Conservation (phyloP, 2,888 invertebrate species). For the Zygogramma bicolorata region DNA sequence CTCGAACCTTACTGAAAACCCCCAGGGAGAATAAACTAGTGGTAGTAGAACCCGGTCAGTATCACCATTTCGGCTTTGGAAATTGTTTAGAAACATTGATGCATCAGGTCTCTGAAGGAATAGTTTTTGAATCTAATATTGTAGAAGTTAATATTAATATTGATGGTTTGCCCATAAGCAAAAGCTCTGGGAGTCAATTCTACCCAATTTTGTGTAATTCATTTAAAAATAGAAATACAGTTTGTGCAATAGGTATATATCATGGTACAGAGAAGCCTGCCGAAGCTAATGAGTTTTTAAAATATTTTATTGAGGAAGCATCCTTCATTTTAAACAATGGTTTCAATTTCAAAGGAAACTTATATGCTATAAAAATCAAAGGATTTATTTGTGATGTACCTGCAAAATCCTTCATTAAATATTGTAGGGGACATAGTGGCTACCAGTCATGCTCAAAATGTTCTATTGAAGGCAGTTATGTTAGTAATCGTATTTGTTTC, state of each 20-base stretch:
- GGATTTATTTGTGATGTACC: too few relatives aligned
- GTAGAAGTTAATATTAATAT: constrained; percentile 21
- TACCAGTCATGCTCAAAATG: too few relatives aligned
- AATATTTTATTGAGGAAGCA: constrained; percentile 31
- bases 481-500: too few relatives aligned
- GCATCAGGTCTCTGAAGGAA: constrained; percentile 5
- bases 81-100: constrained; percentile 17
- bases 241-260: constrained; percentile 31
- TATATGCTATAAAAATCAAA: constrained; percentile 20
- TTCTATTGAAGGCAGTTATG: too few relatives aligned
- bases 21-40: constrained; percentile 11
- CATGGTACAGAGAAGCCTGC: constrained; percentile 31
- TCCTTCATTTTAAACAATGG: background rate
- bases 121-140: constrained; percentile 12
- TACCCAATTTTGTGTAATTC: constrained; percentile 17
- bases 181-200: too few relatives aligned
- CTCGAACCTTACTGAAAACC: constrained; percentile 30
- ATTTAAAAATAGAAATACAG: constrained; percentile 20
- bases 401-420: too few relatives aligned
- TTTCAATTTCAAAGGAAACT: too few relatives aligned
- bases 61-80: constrained; percentile 20
- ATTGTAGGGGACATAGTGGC: too few relatives aligned
- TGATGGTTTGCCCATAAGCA: constrained; percentile 30
- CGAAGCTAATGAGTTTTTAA: constrained; percentile 21
- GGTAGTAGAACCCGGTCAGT: constrained; percentile 12